Base-by-base conservation (phyloP, 2,888 invertebrate species). In the Campoplex nolae region DNA sequence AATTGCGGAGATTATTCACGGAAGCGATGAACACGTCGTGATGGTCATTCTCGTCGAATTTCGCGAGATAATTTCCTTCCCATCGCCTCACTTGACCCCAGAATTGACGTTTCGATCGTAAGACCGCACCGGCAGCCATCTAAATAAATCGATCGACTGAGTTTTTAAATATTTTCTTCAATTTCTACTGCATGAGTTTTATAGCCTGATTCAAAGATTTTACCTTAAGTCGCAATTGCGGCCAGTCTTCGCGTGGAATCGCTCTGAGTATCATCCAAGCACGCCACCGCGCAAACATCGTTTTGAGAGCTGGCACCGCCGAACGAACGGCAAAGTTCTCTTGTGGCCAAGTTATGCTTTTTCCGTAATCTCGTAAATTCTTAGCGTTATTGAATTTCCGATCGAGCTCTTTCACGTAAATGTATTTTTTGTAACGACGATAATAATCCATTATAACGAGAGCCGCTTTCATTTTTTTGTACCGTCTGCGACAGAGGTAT, bases 391-490 rank as follows among this genome's bases (percentile, higher is more conserved):
- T 96, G 93, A 97, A 97, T 48, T 96, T 96, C 23, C 94, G 94
- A 70, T 96, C 95, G 73, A 98, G 94, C 70, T 96, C 95, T 38
- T 95, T 95, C 8, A 98, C 95, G 93, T 98, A 98, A 54, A 96
- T 95, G 65, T 97, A 95, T 92, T 97, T 95, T 94, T 98, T 98
- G 95, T 97, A 98, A 76, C 95, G 95, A 80, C 97, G 96, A 95
- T 98, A 99, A 11, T 97, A 96, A 80, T 96, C 95, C 95, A 97
- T 97, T 91, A 99, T 99, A 84, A 95, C 94, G 89, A 97, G 95
- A 0, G 98, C 97, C 0, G 99, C 99, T 94, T 96, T 96, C 96
- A 99, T 97, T 94, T 96, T 97, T 94, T 97, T 97, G 94, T 97
- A 99, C 75, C 97, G 96, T 92, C 96, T 96, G 35, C 99, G 95